Evolutionary conservation across 2,797 vertebrate genomes (phyloP), one percentile per base, ranked within the genome.

Genomic region (Poecilia velifera): DNA sequence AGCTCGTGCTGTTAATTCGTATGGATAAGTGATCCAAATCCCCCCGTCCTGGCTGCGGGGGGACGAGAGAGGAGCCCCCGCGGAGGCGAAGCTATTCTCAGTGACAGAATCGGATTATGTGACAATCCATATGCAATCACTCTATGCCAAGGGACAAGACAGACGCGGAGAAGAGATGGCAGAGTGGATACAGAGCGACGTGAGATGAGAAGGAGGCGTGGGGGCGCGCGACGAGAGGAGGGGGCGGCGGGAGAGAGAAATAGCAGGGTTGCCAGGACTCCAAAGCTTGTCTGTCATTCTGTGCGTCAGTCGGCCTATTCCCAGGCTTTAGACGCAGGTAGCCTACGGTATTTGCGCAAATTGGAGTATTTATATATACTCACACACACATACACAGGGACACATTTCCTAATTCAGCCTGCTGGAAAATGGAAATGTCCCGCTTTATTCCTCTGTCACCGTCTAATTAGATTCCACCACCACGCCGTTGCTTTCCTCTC

Each of bases 221-320:
- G 68, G 89, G 81, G 85, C 80, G 86, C 78, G 78, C 9, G 80
- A 80, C 80, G 76, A 85, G 77, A 86, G 80, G 55, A 82, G 76
- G 84, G 78, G 85, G 80, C 45, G 88, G 66, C 41, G 64, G 62
- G 82, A 72, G 78, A 68, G 84, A 85, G 85, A 86, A 88, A 92
- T 82, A 80, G 83, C 78, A 53, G 86, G 77, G 91, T 90, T 95
- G 94, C 93, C 92, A 95, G 92, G 93, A 89, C 91, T 90, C 91
- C 88, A 88, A 89, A 93, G 90, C 91, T 87, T 82, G 90, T 88
- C 93, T 94, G 94, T 95, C 92, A 93, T 93, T 89, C 86, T 3
- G 89, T 95, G 94, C 95, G 94, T 96, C 94, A 95, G 90, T 94
- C 91, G 57, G 88, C 79, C 94, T 95, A 95, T 96, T 96, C 93